Percentiles rank a stretch among this genome's conserved stretches.
These are phyloP conservation scores for Taeniopygia guttata DNA, from an alignment of 2,797 vertebrate species.

Conservation along the genomic window DNA sequence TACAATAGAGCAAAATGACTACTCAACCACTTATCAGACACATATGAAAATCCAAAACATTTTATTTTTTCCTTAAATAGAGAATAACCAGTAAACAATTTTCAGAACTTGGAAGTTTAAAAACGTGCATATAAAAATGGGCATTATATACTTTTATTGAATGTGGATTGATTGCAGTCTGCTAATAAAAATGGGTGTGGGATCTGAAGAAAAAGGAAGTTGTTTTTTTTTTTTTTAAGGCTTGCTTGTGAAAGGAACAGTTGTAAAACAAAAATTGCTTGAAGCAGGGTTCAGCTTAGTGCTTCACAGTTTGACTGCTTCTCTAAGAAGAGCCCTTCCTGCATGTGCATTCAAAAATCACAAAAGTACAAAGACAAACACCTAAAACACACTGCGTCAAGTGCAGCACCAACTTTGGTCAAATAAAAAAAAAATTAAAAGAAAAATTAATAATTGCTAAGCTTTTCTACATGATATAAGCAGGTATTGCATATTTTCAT, in stretches of 20 bases:
- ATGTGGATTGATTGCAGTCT: slow-evolving; percentile 84
- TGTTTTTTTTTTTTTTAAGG: slow-evolving; percentile 82
- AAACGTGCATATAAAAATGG: slow-evolving; percentile 92
- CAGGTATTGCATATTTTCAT: slow-evolving; percentile 97
- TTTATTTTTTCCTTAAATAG: slow-evolving; percentile 85
- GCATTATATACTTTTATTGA: slow-evolving; percentile 83
- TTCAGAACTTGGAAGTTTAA: slow-evolving; percentile 88
- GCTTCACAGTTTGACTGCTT: slow-evolving; percentile 86
- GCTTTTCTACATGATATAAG: slow-evolving; percentile 90
- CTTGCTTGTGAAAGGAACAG: slow-evolving; percentile 88
- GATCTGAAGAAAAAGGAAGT: slow-evolving; percentile 84
- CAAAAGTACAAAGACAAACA: slow-evolving; percentile 84
- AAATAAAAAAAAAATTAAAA: slow-evolving; percentile 80
- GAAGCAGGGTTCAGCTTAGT: slow-evolving; percentile 87
- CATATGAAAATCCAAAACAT: slow-evolving; percentile 85
- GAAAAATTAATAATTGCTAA: slow-evolving; percentile 80
- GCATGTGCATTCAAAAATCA: slow-evolving; percentile 83
- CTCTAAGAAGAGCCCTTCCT: slow-evolving; percentile 86
- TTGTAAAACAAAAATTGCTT: slow-evolving; percentile 85
- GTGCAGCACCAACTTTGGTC: slow-evolving; percentile 91
- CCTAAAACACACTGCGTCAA: slow-evolving; percentile 82
- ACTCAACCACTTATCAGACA: slow-evolving; percentile 86
- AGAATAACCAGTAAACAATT: slow-evolving; percentile 90
- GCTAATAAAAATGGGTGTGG: slow-evolving; percentile 84
- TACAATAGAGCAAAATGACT: slow-evolving; percentile 86